phyloP scores from a whole-genome alignment of 1,140 invertebrate genomes.

The Platyscapa corneri region DNA sequence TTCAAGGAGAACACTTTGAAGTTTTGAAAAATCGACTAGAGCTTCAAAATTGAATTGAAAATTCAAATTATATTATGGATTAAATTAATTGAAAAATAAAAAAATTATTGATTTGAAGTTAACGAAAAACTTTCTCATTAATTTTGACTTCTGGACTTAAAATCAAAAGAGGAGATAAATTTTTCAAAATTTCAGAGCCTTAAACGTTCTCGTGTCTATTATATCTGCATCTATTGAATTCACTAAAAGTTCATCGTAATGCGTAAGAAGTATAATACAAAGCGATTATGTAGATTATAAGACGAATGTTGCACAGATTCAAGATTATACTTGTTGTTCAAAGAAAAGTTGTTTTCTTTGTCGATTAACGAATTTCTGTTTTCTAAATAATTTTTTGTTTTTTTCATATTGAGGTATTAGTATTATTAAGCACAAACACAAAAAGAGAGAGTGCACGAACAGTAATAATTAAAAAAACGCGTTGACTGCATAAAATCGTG shows the following conservation, averaged over 20 bases:
- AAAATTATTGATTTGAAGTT: slow-evolving; percentile 13
- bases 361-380: slow-evolving; percentile 35
- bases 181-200: slow-evolving; percentile 50
- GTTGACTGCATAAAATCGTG: slow-evolving; percentile 52
- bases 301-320: slow-evolving; percentile 47
- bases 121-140: slow-evolving; percentile 5
- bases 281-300: slow-evolving; percentile 43
- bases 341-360: slow-evolving; percentile 39
- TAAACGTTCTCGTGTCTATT: slow-evolving; percentile 40
- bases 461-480: slow-evolving; percentile 25
- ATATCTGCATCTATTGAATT: slow-evolving; percentile 45
- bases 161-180: slow-evolving; percentile 25
- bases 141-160: not conserved
- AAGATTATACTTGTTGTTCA: slow-evolving; percentile 40
- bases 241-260: slow-evolving; percentile 38
- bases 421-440: slow-evolving; percentile 42
- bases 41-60: slow-evolving; percentile 20
- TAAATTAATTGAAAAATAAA: not conserved
- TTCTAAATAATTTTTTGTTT: slow-evolving; percentile 37
- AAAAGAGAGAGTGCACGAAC: slow-evolving; percentile 43
- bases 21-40: slow-evolving; percentile 45
- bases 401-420: slow-evolving; percentile 3
- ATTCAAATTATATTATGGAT: not conserved
- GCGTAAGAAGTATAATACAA: slow-evolving; percentile 37
- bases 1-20: slow-evolving; percentile 41